Base-by-base conservation (phyloP, 1,140 invertebrate genomes). In the Melitaea cinxia region DNA sequence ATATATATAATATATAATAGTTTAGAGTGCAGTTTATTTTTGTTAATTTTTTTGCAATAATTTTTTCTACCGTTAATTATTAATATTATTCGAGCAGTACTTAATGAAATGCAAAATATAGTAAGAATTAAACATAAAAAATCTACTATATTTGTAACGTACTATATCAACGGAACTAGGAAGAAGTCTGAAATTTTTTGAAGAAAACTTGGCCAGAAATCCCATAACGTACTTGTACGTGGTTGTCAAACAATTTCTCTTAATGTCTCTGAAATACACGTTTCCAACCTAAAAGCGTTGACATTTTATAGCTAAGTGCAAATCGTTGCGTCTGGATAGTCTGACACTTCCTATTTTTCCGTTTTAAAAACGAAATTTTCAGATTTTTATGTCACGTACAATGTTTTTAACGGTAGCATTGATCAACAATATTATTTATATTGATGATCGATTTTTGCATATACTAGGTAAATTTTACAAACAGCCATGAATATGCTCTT, bases 201-300 rank as follows among this genome's bases (percentile, higher is more conserved):
- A 37, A 53, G 47, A 53, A 47, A 65, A 65, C 47, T 65, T 65
- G 28, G 26, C 28, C 47, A 65, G 63, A 65, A 57, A 65, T 52
- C 54, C 49, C 24, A 39, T 65, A 65, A 65, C 63, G 52, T 39
- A 54, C 50, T 23, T 47, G 63, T 65, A 65, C 63, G 63, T 65
- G 63, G 63, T 59, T 65, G 56, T 65, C 63, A 65, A 65, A 59
- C 63, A 59, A 65, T 59, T 65, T 65, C 49, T 52, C 55, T 58
- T 54, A 59, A 65, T 65, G 63, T 59, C 47, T 65, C 55, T 39
- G 35, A 28, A 59, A 65, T 65, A 65, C 35, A 64, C 21, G 24
- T 49, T 56, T 56, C 56, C 23, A 23, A 21, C 19, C 35, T 58
- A 58, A 58, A 58, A 58, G 39, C 47, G 56, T 42, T 58, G 56